phyloP scores from a whole-genome alignment of 2,888 invertebrate genomes.

The Drosophila limbata region DNA sequence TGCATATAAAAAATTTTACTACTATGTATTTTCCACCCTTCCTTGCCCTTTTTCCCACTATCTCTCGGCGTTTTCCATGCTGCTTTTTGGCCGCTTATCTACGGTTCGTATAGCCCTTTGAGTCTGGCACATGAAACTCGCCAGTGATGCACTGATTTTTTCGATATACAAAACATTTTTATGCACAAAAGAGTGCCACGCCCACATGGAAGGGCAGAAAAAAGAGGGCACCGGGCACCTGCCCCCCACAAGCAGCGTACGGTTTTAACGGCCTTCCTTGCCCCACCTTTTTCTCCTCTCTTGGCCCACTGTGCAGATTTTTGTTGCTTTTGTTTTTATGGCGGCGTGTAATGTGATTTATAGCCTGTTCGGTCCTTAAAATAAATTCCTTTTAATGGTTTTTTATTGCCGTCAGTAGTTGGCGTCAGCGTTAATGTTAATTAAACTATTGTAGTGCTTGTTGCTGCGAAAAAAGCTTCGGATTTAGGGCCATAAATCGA shows the following conservation, averaged over 20 bases:
- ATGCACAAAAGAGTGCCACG: slow-evolving; percentile 43
- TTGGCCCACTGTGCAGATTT: slow-evolving; percentile 35
- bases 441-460: slow-evolving; percentile 77
- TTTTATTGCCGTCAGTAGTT: slow-evolving; percentile 80
- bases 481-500: slow-evolving; percentile 46
- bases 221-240: slow-evolving; percentile 33
- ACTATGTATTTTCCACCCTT: slow-evolving; percentile 34
- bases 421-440: slow-evolving; percentile 78
- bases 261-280: slow-evolving; percentile 47
- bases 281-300: background rate
- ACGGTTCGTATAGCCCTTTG: slow-evolving; percentile 33
- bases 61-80: background rate
- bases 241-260: slow-evolving; percentile 37
- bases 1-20: slow-evolving; percentile 71
- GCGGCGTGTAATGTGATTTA: slow-evolving; percentile 78
- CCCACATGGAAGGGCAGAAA: slow-evolving; percentile 11
- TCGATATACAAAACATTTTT: slow-evolving; percentile 69
- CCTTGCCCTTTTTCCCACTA: background rate
- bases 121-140: slow-evolving; percentile 2
- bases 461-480: slow-evolving; percentile 22
- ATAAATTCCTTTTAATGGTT: slow-evolving; percentile 80
- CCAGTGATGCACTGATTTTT: slow-evolving; percentile 74
- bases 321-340: slow-evolving; percentile 71
- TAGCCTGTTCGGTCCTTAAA: slow-evolving; percentile 78
- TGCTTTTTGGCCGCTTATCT: slow-evolving; percentile 4